Percentiles rank a stretch among this genome's conserved stretches.
Conservation (phyloP, 2,113 vertebrate species). For the Macquaria ambigua region DNA sequence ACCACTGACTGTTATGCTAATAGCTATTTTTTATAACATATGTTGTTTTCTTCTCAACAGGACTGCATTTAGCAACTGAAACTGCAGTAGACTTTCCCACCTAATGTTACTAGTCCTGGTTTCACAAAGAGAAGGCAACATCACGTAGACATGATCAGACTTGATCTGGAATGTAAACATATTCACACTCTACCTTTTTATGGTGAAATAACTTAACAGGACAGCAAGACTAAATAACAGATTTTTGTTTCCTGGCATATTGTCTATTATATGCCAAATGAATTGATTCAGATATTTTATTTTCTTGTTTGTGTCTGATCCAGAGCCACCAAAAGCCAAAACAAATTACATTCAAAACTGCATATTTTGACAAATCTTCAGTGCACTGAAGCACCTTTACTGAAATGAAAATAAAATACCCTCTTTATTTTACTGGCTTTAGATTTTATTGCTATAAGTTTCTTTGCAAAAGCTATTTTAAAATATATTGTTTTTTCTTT, state of each 20-base stretch:
- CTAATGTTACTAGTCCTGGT: not conserved
- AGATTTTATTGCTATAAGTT: not conserved
- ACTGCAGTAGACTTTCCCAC: not conserved
- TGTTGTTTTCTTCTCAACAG: no score
- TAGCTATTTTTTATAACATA: not conserved
- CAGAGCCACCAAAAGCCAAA: not conserved
- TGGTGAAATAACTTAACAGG: not conserved
- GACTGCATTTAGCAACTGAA: not conserved
- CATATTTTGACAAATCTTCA: not conserved
- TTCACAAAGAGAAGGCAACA: not conserved
- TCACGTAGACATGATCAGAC: not conserved
- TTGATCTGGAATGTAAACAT: not conserved
- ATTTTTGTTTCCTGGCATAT: not conserved
- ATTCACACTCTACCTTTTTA: not conserved
- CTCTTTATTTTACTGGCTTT: not conserved
- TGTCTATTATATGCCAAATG: constrained; percentile 1
- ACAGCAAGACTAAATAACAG: not conserved
- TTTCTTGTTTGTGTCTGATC: not conserved
- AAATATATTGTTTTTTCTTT: not conserved
- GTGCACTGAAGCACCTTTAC: not conserved
- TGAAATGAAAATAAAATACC: not conserved
- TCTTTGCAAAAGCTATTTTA: not conserved
- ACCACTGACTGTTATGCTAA: constrained; percentile 24
- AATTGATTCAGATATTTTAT: constrained; percentile 17
- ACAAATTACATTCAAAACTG: not conserved